Base-by-base conservation (phyloP, 2,113 vertebrate genomes). In the Chaetops frenatus region DNA sequence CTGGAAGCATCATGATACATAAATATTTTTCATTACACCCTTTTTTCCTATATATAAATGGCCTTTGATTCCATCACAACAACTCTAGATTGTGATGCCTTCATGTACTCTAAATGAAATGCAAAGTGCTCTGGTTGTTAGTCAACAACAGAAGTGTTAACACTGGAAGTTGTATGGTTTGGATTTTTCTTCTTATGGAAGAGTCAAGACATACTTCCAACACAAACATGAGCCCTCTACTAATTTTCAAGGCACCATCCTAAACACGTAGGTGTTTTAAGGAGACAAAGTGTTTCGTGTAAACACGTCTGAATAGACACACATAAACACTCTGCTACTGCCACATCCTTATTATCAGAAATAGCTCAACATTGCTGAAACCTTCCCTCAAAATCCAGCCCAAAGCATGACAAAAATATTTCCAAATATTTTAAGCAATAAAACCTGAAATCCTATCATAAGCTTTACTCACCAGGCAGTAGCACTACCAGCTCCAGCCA, bases 231-330 rank as follows among this genome's bases (percentile, higher is more conserved):
- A 93, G 29, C 54, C 76, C 80, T 47, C 78, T 57, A 90, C 21
- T 86, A 83, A 93, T 92, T 92, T 83, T 81, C 24, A 19, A 74
- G 80, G 83, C 77, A 88, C 17, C 64, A 80, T 62, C 48, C 51
- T 54, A 71, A 78, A 73, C 22, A 92, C 0, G 4, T 20, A 78
- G 47, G 64, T 80, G 79, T 70, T 88, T 83, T 56, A 76, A 83
- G 64, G 42, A 92, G 56, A 81, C 54, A 35, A 38, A 78, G 45
- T 33, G 22, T 73, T 95, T 86, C 21, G 73, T 28, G 22, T 25
- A 61, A 93, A 61, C 56, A 73, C 27, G 65, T 19, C 71, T 73
- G 48, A 77, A 57, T 1, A 92, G 29, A 83, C n/a, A 53, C 15
- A 66, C 1, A 79, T 12, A 47, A 86, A 77, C 48, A 86, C 84